Base-by-base conservation (phyloP, 30 jellyfish, hydroid and myxozoan species). In the Catostylus mosaicus region DNA sequence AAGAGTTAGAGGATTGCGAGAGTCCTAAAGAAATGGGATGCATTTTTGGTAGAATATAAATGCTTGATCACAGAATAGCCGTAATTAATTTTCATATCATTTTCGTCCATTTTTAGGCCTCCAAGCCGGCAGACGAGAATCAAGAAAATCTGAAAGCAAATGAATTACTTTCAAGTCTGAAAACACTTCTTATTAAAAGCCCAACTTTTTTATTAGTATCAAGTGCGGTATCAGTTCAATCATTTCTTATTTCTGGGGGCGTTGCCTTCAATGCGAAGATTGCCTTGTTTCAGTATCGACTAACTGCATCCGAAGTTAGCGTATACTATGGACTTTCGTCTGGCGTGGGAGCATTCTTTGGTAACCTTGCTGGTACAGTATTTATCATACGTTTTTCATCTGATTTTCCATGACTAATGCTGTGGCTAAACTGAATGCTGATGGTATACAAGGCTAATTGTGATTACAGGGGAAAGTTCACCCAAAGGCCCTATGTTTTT, bases 191-290 rank as follows among this genome's bases (percentile, higher is more conserved):
- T 3, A 23, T 92, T 1, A 38, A 67, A 34, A 83, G 81, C 62
- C 92, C 77, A 35, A 73, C 95, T 38, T 86, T 79, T 24, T 73
- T 86, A 38, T 74, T 80, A 23, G 70, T 76, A 10, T 84, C 86
- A 50, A 60, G 82, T 30, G 90, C 96, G 19, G 54, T 86, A 37
- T 43, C 95, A 9, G 0, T 66, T 12, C 86, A 80, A 37, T 30
- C 75, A 16, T 46, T 92, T 19, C 40, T 57, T 26, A 56, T 68
- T 9, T 22, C 84, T 36, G 95, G 95, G 5, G 48, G 71, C 3
- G 56, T 77, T 3, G 86, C 98, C 1, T 92, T 92, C 82, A 9
- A 43, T 14, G 79, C 98, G 0, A 92, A 92, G 64, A 47, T 85
- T 10, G 34, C 90, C 19, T 29, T 81, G 37, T 69, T 92, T 35